phyloP scores from a whole-genome alignment of 2,888 invertebrate species.

The Diploptera punctata region DNA sequence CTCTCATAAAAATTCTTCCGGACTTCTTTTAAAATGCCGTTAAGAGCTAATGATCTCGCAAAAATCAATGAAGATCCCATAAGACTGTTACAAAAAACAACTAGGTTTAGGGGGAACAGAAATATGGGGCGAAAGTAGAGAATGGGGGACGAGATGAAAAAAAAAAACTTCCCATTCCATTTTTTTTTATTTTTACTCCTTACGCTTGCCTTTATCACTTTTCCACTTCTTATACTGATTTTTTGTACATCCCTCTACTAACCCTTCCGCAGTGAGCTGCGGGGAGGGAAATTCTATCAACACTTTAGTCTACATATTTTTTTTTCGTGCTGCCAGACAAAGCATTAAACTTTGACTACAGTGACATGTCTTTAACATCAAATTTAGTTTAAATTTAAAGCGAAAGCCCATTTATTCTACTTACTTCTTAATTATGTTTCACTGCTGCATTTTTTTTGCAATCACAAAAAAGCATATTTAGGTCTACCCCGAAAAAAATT shows the following conservation, averaged over 20 bases:
- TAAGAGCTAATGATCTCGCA: constrained; percentile 23
- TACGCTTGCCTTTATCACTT: background rate
- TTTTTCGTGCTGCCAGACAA: background rate
- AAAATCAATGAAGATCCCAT: constrained; percentile 28
- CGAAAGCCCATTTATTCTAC: too few species aligned
- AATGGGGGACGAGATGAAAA: background rate
- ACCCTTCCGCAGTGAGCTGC: background rate
- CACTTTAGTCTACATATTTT: background rate
- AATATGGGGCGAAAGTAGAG: constrained; percentile 1
- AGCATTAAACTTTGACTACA: background rate
- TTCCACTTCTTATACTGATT: constrained; percentile 5
- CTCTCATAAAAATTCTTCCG: constrained; percentile 28
- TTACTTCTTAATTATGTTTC: too few species aligned
- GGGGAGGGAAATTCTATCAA: constrained; percentile 1
- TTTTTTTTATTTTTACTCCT: background rate
- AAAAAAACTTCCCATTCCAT: background rate
- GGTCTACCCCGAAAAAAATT: too few species aligned
- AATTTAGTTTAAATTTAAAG: too few species aligned
- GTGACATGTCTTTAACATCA: too few species aligned
- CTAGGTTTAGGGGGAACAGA: constrained; percentile 8
- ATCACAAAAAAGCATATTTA: too few species aligned
- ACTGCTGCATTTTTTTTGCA: too few species aligned
- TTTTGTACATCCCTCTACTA: background rate
- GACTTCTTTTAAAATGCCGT: background rate
- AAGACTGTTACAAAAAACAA: constrained; percentile 12